phyloP scores from a whole-genome alignment of 2,888 invertebrate genomes.

The Rutpela maculata region DNA sequence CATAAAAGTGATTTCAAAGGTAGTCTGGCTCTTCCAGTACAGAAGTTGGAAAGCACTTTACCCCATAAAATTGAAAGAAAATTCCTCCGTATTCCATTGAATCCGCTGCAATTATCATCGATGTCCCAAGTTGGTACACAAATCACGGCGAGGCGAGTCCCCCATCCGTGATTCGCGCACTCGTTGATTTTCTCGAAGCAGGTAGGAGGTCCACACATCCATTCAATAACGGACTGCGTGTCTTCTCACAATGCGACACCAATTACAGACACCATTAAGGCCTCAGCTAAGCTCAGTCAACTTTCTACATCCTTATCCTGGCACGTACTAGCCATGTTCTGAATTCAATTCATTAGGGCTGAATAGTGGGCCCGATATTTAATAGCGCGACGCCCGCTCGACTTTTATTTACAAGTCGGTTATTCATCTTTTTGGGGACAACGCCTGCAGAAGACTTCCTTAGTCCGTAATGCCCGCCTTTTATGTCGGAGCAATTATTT shows the following conservation, averaged over 20 bases:
- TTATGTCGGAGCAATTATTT: slow-evolving; percentile 25
- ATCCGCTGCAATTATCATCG: slow-evolving; percentile 52
- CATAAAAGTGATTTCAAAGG: not conserved
- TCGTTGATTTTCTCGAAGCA: slow-evolving; percentile 52
- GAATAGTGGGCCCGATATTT: slow-evolving; percentile 47
- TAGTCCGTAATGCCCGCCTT: slow-evolving; percentile 19
- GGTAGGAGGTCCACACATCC: slow-evolving; percentile 59
- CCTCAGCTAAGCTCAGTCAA: slow-evolving; percentile 45
- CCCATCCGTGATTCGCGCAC: slow-evolving; percentile 38
- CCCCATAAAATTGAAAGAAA: slow-evolving; percentile 16
- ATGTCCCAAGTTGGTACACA: slow-evolving; percentile 54
- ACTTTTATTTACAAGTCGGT: slow-evolving; percentile 37
- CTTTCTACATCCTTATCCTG: slow-evolving; percentile 47
- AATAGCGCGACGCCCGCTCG: slow-evolving; percentile 45
- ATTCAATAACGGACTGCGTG: slow-evolving; percentile 54
- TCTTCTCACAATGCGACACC: slow-evolving; percentile 61
- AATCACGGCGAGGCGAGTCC: slow-evolving; percentile 52
- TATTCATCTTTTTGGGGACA: slow-evolving; percentile 32
- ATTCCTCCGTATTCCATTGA: slow-evolving; percentile 41
- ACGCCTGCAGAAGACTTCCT: slow-evolving; percentile 14
- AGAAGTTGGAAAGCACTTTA: slow-evolving; percentile 22
- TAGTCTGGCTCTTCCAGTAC: slow-evolving; percentile 1
- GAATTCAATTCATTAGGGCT: slow-evolving; percentile 50
- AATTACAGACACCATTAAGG: slow-evolving; percentile 59
- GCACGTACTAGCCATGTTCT: slow-evolving; percentile 49